Conservation (phyloP, 2,888 invertebrate genomes). For the Timema cristinae region DNA sequence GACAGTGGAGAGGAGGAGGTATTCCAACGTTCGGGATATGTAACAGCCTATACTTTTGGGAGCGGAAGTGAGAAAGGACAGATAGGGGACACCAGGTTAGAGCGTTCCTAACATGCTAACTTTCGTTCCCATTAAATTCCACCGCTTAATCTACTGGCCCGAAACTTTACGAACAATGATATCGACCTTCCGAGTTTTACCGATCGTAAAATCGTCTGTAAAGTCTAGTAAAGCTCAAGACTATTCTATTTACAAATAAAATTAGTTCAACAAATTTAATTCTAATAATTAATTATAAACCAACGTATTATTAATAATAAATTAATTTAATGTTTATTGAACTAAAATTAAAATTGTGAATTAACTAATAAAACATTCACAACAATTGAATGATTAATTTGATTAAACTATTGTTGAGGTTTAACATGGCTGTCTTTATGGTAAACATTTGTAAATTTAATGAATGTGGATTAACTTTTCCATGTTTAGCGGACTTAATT, state of each 20-base stretch:
- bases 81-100: too few species aligned
- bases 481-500: conserved; percentile 74
- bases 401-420: conserved; percentile 27
- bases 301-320: background rate
- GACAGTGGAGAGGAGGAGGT: conserved; percentile 53
- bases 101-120: too few species aligned
- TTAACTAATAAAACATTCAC: background rate
- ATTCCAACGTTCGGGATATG: background rate
- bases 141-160: too few species aligned
- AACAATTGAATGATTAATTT: background rate
- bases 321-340: background rate
- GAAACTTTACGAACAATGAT: conserved; percentile 21
- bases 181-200: conserved; percentile 46
- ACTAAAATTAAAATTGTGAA: background rate
- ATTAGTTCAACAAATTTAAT: background rate
- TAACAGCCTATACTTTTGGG: too few species aligned
- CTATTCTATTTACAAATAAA: background rate
- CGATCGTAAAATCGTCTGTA: conserved; percentile 32
- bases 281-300: too few species aligned
- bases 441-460: conserved; percentile 85
- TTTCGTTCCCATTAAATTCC: conserved; percentile 36
- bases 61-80: too few species aligned
- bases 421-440: conserved; percentile 82
- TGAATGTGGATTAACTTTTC: conserved; percentile 80
- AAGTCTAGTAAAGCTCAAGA: background rate